phyloP scores from a whole-genome alignment of 2,113 vertebrate genomes.

The Aramus guarauna region DNA sequence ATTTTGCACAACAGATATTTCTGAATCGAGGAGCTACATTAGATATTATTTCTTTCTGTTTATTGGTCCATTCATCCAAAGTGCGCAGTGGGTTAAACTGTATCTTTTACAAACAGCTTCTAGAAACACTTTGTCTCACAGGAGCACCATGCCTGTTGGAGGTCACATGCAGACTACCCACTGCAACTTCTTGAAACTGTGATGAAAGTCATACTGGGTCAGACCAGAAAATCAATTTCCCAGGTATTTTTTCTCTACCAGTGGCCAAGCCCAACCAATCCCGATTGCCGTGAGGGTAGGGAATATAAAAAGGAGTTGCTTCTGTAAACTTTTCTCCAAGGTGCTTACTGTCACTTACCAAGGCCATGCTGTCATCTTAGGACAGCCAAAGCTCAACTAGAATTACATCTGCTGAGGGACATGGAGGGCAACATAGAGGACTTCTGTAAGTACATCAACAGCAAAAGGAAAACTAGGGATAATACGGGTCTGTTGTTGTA shows the following conservation, averaged over 20 bases:
- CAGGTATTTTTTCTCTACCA: background rate
- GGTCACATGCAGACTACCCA: background rate
- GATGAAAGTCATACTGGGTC: background rate
- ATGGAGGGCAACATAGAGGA: background rate
- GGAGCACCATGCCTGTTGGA: fast-evolving
- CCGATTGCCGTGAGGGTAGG: background rate
- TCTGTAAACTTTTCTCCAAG: background rate
- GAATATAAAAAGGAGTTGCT: background rate
- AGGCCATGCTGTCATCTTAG: background rate
- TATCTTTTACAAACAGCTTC: background rate
- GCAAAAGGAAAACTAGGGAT: background rate
- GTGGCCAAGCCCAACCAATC: background rate
- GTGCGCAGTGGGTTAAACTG: background rate
- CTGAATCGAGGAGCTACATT: background rate
- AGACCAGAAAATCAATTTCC: background rate
- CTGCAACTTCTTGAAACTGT: background rate
- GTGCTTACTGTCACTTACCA: background rate
- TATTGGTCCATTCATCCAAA: background rate
- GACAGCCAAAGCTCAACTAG: background rate
- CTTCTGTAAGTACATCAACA: background rate
- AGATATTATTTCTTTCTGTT: background rate
- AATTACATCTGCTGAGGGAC: background rate
- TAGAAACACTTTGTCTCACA: background rate
- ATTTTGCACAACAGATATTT: background rate
- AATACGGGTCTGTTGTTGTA: background rate